Conservation (phyloP, 2,888 invertebrate genomes). For the Caenorhabditis sinica region DNA sequence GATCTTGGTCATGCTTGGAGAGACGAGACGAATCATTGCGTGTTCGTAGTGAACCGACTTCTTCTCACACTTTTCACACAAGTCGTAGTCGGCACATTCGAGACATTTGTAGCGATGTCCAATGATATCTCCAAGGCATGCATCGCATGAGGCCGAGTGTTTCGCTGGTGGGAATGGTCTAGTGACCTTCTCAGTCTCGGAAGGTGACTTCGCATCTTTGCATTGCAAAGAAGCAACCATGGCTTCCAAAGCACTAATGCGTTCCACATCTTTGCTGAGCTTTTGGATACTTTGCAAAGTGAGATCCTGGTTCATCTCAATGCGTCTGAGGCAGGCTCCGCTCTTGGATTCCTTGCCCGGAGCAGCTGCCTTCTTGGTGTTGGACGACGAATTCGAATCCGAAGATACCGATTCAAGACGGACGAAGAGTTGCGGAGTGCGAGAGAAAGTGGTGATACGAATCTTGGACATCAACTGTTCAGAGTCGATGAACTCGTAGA, state of each 20-base stretch:
- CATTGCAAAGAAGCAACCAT: constrained; percentile 18
- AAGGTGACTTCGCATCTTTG: background rate
- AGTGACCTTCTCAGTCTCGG: background rate
- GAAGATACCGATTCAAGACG: constrained; percentile 35
- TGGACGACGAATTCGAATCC: background rate
- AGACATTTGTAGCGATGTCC: constrained; percentile 66
- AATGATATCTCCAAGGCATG: constrained; percentile 51
- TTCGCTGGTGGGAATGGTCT: constrained; percentile 17
- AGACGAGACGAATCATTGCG: constrained; percentile 54
- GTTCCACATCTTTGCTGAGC: constrained; percentile 14
- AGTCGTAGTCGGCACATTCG: constrained; percentile 62
- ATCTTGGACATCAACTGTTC: constrained; percentile 56
- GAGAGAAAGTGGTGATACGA: constrained; percentile 51
- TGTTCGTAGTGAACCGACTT: constrained; percentile 60
- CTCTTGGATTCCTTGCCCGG: constrained; percentile 44
- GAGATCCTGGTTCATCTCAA: constrained; percentile 45
- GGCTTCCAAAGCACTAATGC: constrained; percentile 24
- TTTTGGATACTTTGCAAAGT: constrained; percentile 38
- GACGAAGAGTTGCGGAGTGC: constrained; percentile 55
- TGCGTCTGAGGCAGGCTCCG: constrained; percentile 40
- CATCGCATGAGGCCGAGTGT: constrained; percentile 55
- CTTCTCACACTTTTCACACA: constrained; percentile 62
- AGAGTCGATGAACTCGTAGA: constrained; percentile 51
- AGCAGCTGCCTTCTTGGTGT: constrained; percentile 16
- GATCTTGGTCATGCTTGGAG: constrained; percentile 44